Base-by-base conservation (phyloP, 2,113 vertebrate genomes). In the Limanda limanda region DNA sequence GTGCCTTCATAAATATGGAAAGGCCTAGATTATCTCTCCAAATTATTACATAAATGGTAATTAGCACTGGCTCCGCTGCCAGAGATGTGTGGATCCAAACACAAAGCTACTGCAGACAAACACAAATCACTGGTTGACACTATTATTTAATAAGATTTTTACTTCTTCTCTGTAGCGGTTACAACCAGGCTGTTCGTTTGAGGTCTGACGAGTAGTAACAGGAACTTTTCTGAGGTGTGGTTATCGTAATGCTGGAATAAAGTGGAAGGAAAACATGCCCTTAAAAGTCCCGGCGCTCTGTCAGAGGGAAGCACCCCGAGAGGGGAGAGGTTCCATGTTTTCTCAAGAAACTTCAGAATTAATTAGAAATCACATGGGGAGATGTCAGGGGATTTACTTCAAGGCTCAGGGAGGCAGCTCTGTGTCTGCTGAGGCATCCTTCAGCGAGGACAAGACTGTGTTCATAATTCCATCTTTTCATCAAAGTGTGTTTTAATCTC, bases 381-480 rank as follows among this genome's bases (percentile, higher is more conserved):
- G 85, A 93, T 87, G 83, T 91, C 91, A 80, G 78, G 90, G 91
- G 90, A 91, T 93, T 91, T 76, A 89, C 88, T 89, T 90, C 82
- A 89, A 91, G 91, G 88, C 88, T 85, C 88, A 84, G 78, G 68
- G 75, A 91, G 84, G 80, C 81, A 81, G 75, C 24, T 66, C 68
- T 65, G 72, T 83, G 40, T 83, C 71, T 86, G 72, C 31, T 56
- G 78, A 83, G 82, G 79, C 85, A 87, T 91, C 89, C 79, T 84
- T 90, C 85, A 86, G 67, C 64, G 51, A 85, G 76, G 78, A 91
- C 86, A 51, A 20, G 80, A 60, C 86, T 84, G 68, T 86, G 81
- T 86, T 92, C 91, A 84, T 90, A 88, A 91, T 93, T 92, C 80
- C 76, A 90, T 90, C 92, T 94, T 94, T 90, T 93, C 88, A 92